Conservation (phyloP, 2,797 vertebrate genomes). For the Liasis olivaceus region DNA sequence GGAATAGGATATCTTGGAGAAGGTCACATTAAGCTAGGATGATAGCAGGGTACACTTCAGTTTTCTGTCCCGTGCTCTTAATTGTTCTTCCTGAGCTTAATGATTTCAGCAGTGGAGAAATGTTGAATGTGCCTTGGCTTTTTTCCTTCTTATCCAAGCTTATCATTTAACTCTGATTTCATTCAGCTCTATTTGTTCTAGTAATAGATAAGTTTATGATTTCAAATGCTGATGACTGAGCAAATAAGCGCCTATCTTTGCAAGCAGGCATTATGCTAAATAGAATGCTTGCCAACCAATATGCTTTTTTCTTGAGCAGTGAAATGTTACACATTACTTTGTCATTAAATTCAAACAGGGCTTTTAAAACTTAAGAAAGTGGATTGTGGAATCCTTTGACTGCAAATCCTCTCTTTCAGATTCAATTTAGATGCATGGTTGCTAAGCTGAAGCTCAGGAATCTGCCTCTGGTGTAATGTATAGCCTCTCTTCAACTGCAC, state of each 20-base stretch:
- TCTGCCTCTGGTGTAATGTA: neutral
- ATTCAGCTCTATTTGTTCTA: slow-evolving; percentile 9
- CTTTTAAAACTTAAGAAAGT: neutral
- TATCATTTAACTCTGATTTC: neutral
- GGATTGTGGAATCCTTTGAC: neutral
- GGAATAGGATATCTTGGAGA: neutral
- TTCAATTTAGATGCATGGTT: neutral
- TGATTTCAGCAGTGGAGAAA: neutral
- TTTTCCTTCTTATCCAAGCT: neutral
- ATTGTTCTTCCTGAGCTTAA: neutral
- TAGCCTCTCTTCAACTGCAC: neutral
- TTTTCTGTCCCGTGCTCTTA: neutral
- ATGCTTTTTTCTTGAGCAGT: neutral
- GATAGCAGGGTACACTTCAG: neutral
- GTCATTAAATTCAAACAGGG: neutral
- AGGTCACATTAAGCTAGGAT: neutral
- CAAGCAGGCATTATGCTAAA: neutral
- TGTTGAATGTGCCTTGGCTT: neutral
- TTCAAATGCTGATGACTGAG: slow-evolving; percentile 6
- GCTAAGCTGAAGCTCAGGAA: neutral
- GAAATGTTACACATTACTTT: neutral
- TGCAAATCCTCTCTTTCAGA: neutral
- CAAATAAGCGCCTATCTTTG: neutral
- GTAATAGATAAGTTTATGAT: neutral
- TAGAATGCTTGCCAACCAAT: neutral